A percentile compares a stretch with the other conserved stretches of the same genome.
Evolutionary conservation across 2,113 vertebrate genomes (phyloP).

Genomic region (Mormyrus iriodes): DNA sequence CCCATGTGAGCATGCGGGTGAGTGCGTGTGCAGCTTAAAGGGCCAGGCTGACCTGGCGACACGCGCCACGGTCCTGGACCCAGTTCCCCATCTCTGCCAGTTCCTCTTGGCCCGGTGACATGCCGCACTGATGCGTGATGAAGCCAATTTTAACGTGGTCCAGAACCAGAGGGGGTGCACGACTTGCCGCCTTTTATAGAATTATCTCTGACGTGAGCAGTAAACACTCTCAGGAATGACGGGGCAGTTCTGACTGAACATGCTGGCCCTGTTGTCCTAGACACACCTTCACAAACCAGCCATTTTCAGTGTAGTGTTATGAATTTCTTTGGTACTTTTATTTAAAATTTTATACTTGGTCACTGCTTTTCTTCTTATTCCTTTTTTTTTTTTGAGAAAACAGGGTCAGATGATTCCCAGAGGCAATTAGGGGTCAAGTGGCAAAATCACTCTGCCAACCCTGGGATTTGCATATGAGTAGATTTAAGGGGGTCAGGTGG

Average conservation of each 20-base stretch:
- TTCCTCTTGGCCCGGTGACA: not conserved
- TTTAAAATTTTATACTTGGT: not conserved
- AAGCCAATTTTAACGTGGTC: not conserved
- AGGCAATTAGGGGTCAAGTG: too few relatives aligned
- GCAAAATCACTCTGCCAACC: too few relatives aligned
- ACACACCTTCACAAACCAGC: not conserved
- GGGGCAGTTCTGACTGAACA: not conserved
- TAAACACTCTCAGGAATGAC: not conserved
- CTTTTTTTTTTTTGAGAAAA: not conserved
- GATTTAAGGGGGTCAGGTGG: too few relatives aligned
- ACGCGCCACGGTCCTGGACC: not conserved
- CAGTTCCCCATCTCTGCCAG: not conserved
- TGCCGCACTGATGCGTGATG: not conserved
- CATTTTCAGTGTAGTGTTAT: not conserved
- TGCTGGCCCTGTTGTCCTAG: not conserved
- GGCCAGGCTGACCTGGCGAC: not conserved
- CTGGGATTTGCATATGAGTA: too few relatives aligned
- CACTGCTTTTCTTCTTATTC: not conserved
- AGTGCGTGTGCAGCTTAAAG: not conserved
- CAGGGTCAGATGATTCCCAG: not conserved
- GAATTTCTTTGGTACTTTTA: not conserved
- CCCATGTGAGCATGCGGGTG: not conserved
- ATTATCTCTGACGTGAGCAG: not conserved
- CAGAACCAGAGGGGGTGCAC: not conserved
- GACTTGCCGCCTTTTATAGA: slow-evolving; percentile 1